Evolutionary conservation across 2,888 invertebrate genomes (phyloP).

Genomic region (Drosophila longiperda): DNA sequence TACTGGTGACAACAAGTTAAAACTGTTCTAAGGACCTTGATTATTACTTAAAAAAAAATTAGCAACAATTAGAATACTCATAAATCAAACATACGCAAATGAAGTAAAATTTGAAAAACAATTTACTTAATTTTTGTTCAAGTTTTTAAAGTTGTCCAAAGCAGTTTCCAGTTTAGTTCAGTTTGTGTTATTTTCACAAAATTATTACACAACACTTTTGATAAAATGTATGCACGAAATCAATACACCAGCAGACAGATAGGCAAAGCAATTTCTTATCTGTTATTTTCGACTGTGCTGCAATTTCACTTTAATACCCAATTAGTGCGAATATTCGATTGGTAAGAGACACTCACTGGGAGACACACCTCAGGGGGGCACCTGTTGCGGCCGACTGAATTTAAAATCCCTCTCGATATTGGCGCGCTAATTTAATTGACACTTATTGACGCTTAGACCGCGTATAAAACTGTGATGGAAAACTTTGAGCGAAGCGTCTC

Average conservation of each 20-base stretch:
- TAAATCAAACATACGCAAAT: slow-evolving; percentile 15
- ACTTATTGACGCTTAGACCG: slow-evolving; percentile 45
- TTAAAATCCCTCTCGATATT: slow-evolving; percentile 41
- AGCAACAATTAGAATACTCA: slow-evolving; percentile 32
- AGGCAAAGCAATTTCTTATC: neutral
- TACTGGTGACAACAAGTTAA: neutral
- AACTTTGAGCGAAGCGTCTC: slow-evolving; percentile 60
- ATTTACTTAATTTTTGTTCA: slow-evolving; percentile 23
- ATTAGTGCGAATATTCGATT: slow-evolving; percentile 20
- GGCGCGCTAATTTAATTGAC: slow-evolving; percentile 74
- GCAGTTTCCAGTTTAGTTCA: neutral
- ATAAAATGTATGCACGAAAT: neutral
- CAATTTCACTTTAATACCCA: slow-evolving; percentile 46
- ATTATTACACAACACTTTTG: slow-evolving; percentile 5
- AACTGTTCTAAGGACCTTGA: slow-evolving; percentile 12
- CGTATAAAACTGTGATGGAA: slow-evolving; percentile 60
- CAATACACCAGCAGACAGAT: neutral
- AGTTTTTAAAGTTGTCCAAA: neutral
- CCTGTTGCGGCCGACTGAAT: slow-evolving; percentile 56
- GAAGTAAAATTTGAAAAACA: neutral
- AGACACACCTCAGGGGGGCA: slow-evolving; percentile 23
- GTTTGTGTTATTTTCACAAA: neutral
- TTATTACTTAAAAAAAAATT: neutral
- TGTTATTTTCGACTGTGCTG: slow-evolving; percentile 16
- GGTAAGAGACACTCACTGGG: slow-evolving; percentile 16